Percentiles rank a stretch among this genome's conserved stretches.
Evolutionary conservation across 2,113 vertebrate genomes (phyloP).

Genomic region (Morone chrysops): DNA sequence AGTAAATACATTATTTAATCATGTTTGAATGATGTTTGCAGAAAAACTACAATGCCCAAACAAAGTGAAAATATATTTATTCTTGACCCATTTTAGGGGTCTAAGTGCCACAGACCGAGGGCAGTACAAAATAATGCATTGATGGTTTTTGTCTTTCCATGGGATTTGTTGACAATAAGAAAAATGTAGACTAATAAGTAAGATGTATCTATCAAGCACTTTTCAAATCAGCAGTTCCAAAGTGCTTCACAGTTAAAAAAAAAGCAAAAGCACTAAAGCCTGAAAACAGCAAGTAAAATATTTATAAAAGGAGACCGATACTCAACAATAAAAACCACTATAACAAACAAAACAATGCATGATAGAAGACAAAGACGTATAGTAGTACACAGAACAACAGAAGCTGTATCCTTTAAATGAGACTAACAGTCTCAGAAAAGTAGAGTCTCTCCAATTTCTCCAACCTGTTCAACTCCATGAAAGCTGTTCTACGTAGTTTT

Average conservation of each 20-base stretch:
- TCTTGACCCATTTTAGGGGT: not conserved
- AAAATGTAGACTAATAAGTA: not conserved
- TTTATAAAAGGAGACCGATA: too few relatives aligned
- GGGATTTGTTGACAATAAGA: not conserved
- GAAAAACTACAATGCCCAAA: not conserved
- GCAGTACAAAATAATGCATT: not conserved
- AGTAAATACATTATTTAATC: not conserved
- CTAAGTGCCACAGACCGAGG: not conserved
- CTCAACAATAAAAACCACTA: too few relatives aligned
- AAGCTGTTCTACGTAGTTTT: slow-evolving; percentile 62
- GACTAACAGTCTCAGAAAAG: slow-evolving; percentile 23
- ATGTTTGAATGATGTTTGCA: not conserved
- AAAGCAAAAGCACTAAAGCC: too few relatives aligned
- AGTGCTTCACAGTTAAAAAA: too few relatives aligned
- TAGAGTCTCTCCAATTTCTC: slow-evolving; percentile 13
- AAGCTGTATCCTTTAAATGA: not conserved
- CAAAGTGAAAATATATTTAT: too few relatives aligned
- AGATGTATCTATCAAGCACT: too few relatives aligned
- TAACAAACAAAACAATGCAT: too few relatives aligned
- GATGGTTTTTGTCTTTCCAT: not conserved
- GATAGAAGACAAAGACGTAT: too few relatives aligned
- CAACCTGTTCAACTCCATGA: slow-evolving; percentile 69
- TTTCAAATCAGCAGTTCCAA: too few relatives aligned
- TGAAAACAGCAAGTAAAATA: too few relatives aligned
- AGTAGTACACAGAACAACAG: not conserved